Evolutionary conservation across 2,113 vertebrate genomes (phyloP).

Genomic region (Morone chrysops): DNA sequence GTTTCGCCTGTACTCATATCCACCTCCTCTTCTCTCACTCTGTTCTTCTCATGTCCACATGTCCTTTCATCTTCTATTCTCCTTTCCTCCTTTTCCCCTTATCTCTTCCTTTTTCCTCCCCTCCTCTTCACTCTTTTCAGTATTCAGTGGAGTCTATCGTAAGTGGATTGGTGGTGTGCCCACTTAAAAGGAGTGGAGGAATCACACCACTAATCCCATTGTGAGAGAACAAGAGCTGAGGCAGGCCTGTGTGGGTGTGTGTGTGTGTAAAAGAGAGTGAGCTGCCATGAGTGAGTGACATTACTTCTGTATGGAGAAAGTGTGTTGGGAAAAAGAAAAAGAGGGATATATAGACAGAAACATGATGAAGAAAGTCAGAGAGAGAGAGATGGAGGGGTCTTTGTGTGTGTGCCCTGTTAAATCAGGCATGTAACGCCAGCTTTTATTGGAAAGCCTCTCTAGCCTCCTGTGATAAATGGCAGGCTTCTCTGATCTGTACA

Average conservation of each 20-base stretch:
- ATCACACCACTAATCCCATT: conserved; percentile 81
- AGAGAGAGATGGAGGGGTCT: conserved; percentile 50
- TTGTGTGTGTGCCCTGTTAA: conserved; percentile 73
- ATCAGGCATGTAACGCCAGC: conserved; percentile 71
- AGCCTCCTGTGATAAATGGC: conserved; percentile 72
- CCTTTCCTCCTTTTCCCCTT: background rate
- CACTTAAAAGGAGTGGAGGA: conserved; percentile 78
- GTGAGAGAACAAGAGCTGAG: conserved; percentile 69
- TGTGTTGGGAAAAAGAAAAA: conserved; percentile 38
- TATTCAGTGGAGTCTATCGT: conserved; percentile 66
- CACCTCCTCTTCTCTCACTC: conserved; percentile 7
- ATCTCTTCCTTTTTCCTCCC: conserved; percentile 28
- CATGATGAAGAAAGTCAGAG: conserved; percentile 3
- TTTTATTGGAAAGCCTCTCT: conserved; percentile 66
- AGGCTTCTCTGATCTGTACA: conserved; percentile 73
- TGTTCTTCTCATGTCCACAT: conserved; percentile 16
- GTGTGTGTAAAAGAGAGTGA: conserved; percentile 22
- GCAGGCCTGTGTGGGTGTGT: conserved; percentile 41
- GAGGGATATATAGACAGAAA: conserved; percentile 48
- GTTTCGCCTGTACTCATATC: background rate
- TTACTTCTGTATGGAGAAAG: conserved; percentile 35
- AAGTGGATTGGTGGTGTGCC: conserved; percentile 79
- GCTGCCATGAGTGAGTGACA: conserved; percentile 42
- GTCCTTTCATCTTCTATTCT: conserved; percentile 23
- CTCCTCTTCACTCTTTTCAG: conserved; percentile 60